Evolutionary conservation across 1,140 invertebrate species (phyloP), one percentile per base, ranked within the genome.

Genomic region (Papilio dardanus): DNA sequence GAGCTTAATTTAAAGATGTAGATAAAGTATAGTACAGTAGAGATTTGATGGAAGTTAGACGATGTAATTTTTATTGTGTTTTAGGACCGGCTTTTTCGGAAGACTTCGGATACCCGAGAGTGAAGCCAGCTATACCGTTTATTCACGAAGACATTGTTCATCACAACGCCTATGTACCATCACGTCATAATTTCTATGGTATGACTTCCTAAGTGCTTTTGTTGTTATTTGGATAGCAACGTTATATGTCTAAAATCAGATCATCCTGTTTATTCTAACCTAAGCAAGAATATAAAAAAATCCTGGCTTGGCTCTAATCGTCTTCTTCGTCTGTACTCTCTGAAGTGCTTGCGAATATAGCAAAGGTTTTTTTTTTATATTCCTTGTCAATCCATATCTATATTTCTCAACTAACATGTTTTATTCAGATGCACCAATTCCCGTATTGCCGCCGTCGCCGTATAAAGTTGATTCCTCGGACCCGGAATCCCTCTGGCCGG

Each of bases 381-480:
- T n/a, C 31, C 31, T 33, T 3, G 31, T 33, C 3, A 33, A 2
- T 3, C 2, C 2, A 33, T 2, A 33, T 33, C 7, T 33, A 12
- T 12, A 37, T 37, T 37, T 4, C 35, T 37, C 8, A 12, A 37
- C 35, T 37, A 12, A 37, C 19, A 67, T 71, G 8, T 19, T 71
- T 66, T 74, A 79, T 77, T 1, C 77, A 91, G 89, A 90, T 74
- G 54, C 80, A 54, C 66, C 80, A 1, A 86, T 94, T 31, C 92
- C 88, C 6, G 66, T 93, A n/a, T 80, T 94, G 21, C 92, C 93
- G 1, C 87, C 89, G 6, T 94, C 92, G 16, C 93, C 93, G 0
- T 94, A 94, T 79, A 91, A 88, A 80, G 92, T 94, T 42, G 89
- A 94, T 74, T 94, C 93, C 1, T 92, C 93, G 0, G 88, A 94